Conservation (phyloP, 2,113 vertebrate species). For the Nesospiza acunhae region DNA sequence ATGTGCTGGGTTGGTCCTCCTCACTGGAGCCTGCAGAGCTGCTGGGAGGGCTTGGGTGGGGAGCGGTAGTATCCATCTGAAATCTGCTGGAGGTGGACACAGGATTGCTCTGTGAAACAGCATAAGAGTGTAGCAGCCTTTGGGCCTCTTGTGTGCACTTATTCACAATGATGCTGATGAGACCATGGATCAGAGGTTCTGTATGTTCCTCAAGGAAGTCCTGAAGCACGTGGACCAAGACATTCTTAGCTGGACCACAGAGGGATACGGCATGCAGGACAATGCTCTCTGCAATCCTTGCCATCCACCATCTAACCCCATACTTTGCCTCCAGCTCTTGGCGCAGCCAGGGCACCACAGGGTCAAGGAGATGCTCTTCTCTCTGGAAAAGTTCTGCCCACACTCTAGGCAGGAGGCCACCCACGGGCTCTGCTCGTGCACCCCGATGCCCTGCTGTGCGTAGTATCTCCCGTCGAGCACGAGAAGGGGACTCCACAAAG, state of each 20-base stretch:
- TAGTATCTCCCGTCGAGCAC: neutral
- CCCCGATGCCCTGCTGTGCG: neutral
- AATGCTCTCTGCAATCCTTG: neutral
- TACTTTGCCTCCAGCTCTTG: neutral
- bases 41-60: neutral
- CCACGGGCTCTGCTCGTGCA: neutral
- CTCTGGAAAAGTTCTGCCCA: neutral
- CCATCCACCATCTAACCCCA: neutral
- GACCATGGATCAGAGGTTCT: neutral
- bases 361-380: neutral
- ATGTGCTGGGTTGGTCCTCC: neutral
- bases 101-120: neutral
- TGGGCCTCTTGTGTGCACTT: neutral
- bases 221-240: neutral
- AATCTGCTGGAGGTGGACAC: neutral
- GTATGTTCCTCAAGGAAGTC: neutral
- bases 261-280: neutral
- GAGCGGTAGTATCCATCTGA: fast-evolving
- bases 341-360: neutral
- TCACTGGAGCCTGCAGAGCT: neutral
- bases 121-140: neutral
- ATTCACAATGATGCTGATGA: neutral
- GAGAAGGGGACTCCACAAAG: neutral
- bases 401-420: neutral
- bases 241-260: neutral